Evolutionary conservation across 2,797 vertebrate species (phyloP), one percentile per base, ranked within the genome.

Genomic region (Sebastolobus altivelis): DNA sequence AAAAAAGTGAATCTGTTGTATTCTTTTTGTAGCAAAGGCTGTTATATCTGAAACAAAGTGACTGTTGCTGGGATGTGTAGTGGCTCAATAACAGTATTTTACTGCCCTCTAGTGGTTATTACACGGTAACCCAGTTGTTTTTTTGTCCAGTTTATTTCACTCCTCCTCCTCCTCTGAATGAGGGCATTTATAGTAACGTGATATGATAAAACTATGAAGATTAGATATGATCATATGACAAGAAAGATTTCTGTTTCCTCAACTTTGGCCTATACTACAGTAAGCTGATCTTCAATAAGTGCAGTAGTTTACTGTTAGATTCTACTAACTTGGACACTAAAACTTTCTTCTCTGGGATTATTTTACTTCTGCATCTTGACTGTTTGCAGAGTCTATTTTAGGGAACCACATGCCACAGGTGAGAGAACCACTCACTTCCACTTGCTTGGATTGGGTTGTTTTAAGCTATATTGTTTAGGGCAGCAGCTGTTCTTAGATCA

Each of bases 51-150:
- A 43, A 62, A 40, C 10, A 25, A n/a, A 20, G 11, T 14, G 6
- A 35, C 10, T 22, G 16, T 11, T 40, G 5, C 16, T 31, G 16
- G 10, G 12, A 5, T 14, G 9, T 10, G 9, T 0, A 12, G 6
- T 18, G 20, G 8, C 11, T 56, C 6, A 52, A 62, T 8, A 35
- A 31, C 29, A 46, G 43, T 59, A 3, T 14, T 71, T 61, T 83
- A 55, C 72, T 77, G 71, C 83, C 84, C 62, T 79, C 90, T 87
- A 69, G 77, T 85, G 90, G 73, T 13, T 6, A 13, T 25, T 84
- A 62, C 0, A 5, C 43, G 11, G 2, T 33, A 35, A 25, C 2
- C 10, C 13, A 1, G 0, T 10, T 10, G 11, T 38, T 61, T 14
- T 40, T 18, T 65, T 27, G 14, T 3, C 3, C 8, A 4, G n/a